A percentile compares a stretch with the other conserved stretches of the same genome.
Evolutionary conservation across 92 coral and sea anemone genomes (phyloP).

Genomic region (Chrysogorgia sp.): DNA sequence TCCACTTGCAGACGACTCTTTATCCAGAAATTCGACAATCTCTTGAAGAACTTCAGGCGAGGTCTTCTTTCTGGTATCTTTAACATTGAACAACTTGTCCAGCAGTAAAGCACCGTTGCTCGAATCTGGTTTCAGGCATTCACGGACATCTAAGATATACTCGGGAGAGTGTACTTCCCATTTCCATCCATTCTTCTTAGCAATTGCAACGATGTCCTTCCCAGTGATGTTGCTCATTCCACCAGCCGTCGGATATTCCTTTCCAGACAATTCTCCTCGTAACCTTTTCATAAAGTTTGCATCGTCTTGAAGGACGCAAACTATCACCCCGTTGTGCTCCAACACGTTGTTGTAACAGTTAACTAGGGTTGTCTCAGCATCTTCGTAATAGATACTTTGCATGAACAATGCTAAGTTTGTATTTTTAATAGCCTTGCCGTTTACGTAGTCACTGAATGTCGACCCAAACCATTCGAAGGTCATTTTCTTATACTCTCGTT

Average conservation of each 20-base stretch:
- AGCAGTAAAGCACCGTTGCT: constrained; percentile 30
- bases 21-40: constrained; percentile 81
- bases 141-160: constrained; percentile 54
- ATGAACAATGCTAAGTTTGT: constrained; percentile 54
- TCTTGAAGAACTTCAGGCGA: constrained; percentile 40
- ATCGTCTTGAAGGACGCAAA: constrained; percentile 61
- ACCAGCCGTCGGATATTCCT: constrained; percentile 28
- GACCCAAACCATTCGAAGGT: constrained; percentile 61
- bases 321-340: constrained; percentile 54
- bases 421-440: constrained; percentile 28
- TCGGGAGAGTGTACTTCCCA: constrained; percentile 49
- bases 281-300: constrained; percentile 39
- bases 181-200: constrained; percentile 56
- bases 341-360: constrained; percentile 48
- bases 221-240: constrained; percentile 38
- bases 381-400: constrained; percentile 61
- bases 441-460: constrained; percentile 46
- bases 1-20: constrained; percentile 65
- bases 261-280: constrained; percentile 48
- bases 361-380: constrained; percentile 53
- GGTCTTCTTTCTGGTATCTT: constrained; percentile 24
- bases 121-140: constrained; percentile 52
- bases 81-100: constrained; percentile 28
- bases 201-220: constrained; percentile 55
- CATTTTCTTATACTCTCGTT: constrained; percentile 45